phyloP scores from a whole-genome alignment of 2,888 invertebrate genomes.

The Caenorhabditis sp. region DNA sequence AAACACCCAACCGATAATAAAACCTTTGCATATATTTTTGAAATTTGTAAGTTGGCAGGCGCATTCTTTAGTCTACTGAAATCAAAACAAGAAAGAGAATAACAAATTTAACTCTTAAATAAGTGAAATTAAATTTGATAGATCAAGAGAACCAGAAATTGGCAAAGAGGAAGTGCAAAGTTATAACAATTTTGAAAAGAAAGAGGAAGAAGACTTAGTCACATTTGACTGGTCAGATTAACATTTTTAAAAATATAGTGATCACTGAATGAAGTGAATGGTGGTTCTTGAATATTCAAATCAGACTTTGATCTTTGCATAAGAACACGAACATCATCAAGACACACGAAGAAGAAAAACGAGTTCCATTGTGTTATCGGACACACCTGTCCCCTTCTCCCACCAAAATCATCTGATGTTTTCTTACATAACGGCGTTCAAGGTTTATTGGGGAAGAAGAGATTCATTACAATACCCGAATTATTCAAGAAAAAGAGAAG shows the following conservation, averaged over 20 bases:
- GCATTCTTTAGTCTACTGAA: slow-evolving; percentile 12
- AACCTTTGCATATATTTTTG: slow-evolving; percentile 40
- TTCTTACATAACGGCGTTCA: neutral
- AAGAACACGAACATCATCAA: too few relatives aligned
- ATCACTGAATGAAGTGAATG: neutral
- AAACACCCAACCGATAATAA: slow-evolving; percentile 53
- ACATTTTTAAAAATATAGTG: neutral
- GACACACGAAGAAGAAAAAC: too few relatives aligned
- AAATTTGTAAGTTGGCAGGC: slow-evolving; percentile 26
- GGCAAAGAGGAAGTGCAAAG: neutral
- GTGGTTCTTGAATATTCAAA: neutral
- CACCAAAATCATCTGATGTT: neutral
- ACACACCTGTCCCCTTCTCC: neutral
- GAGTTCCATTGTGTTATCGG: neutral
- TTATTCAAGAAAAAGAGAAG: neutral
- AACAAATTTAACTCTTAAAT: neutral
- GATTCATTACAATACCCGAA: neutral
- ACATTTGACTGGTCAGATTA: neutral
- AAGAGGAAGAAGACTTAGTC: neutral
- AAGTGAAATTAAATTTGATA: neutral
- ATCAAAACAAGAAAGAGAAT: neutral
- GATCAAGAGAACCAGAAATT: neutral
- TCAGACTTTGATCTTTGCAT: too few relatives aligned
- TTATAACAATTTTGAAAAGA: neutral
- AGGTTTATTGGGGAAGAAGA: neutral